These are phyloP conservation scores for Cephus runcator DNA, from an alignment of 2,888 invertebrate species.

Conservation along the genomic window DNA sequence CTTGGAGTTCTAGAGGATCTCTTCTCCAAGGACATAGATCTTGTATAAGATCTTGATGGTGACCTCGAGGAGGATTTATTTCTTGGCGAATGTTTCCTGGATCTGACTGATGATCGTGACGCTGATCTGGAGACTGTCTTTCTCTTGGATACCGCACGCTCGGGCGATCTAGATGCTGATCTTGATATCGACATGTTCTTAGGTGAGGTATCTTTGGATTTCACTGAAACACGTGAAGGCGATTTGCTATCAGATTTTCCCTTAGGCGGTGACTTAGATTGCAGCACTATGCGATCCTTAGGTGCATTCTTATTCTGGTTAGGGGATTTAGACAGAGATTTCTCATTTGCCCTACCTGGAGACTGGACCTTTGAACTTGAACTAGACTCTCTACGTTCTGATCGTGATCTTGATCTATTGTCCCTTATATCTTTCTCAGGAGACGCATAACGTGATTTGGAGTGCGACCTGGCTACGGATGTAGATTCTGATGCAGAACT, in stretches of 20 bases:
- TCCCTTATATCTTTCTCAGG: constrained; percentile 5
- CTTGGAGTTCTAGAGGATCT: constrained; percentile 50
- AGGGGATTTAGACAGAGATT: constrained; percentile 11
- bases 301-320: constrained; percentile 5
- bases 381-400: constrained; percentile 1
- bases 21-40: constrained; percentile 51
- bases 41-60: constrained; percentile 47
- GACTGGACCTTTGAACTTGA: constrained; percentile 15
- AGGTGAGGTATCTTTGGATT: constrained; percentile 18
- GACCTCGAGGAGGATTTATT: constrained; percentile 46
- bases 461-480: constrained; percentile 28
- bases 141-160: constrained; percentile 32
- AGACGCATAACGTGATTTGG: constrained; percentile 3
- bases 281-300: constrained; percentile 6
- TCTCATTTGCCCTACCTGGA: constrained; percentile 5
- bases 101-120: constrained; percentile 16
- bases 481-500: constrained; percentile 10
- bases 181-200: constrained; percentile 21
- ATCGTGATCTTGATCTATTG: constrained; percentile 15
- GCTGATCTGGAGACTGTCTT: constrained; percentile 28
- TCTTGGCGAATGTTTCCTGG: constrained; percentile 34
- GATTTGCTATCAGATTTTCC: constrained; percentile 10
- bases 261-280: constrained; percentile 10
- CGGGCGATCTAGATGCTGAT: constrained; percentile 17
- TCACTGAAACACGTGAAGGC: constrained; percentile 13